These are phyloP conservation scores for Meloidogyne hapla DNA, from an alignment of 1,140 invertebrate genomes.

Conservation along the genomic window DNA sequence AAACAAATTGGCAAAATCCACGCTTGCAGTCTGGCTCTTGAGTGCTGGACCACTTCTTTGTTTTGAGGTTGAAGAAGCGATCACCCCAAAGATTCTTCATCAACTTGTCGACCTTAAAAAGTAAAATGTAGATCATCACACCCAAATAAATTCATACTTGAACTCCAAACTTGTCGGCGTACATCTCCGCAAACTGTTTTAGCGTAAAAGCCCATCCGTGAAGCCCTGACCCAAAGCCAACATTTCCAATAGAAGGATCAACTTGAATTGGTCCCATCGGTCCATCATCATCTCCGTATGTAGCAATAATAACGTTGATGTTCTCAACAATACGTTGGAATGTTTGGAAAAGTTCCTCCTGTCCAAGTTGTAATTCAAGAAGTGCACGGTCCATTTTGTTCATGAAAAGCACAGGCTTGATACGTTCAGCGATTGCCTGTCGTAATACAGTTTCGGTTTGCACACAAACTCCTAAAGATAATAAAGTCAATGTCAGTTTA, in stretches of 20 bases:
- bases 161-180: conserved; percentile 76
- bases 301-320: conserved; percentile 99
- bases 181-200: conserved; percentile 99
- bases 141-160: conserved; percentile 28
- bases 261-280: conserved; percentile 98
- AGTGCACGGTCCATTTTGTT: conserved; percentile 98
- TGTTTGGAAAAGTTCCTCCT: conserved; percentile 96
- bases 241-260: conserved; percentile 93
- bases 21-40: conserved; percentile 79
- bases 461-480: conserved; percentile 88
- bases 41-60: conserved; percentile 95
- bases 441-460: conserved; percentile 97
- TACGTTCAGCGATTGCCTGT: conserved; percentile 97
- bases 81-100: conserved; percentile 92
- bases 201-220: conserved; percentile 99
- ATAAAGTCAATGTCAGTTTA: neutral
- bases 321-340: conserved; percentile 99
- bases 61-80: conserved; percentile 94
- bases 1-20: conserved; percentile 96
- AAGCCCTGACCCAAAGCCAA: conserved; percentile 96
- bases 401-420: conserved; percentile 99
- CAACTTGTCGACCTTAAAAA: conserved; percentile 76
- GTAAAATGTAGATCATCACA: neutral
- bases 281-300: conserved; percentile 91
- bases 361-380: conserved; percentile 82